phyloP scores from a whole-genome alignment of 2,113 vertebrate species.

The Odobenus rosmarus region DNA sequence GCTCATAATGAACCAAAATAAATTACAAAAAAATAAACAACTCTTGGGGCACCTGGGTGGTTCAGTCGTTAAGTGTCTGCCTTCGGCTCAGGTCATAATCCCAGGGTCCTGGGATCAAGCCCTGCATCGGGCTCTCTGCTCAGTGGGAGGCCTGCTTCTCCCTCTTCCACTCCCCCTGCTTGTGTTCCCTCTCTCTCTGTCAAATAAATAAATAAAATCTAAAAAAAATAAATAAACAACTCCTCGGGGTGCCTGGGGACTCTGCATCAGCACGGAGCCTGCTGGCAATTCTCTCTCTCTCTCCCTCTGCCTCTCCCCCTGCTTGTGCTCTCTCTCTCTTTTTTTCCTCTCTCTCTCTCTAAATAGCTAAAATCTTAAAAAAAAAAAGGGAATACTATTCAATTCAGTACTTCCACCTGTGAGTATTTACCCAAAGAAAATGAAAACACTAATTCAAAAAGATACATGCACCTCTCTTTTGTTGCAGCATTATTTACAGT shows the following conservation, averaged over 20 bases:
- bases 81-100: too few species aligned
- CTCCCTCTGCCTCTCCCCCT: background rate
- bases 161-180: too few species aligned
- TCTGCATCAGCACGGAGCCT: background rate
- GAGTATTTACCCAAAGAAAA: background rate
- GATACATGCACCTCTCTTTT: background rate
- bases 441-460: background rate
- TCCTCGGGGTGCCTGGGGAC: background rate
- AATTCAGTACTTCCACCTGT: background rate
- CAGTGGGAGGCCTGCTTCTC: too few species aligned
- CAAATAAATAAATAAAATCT: too few species aligned
- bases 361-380: background rate
- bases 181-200: too few species aligned
- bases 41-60: too few species aligned
- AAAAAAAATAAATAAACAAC: background rate
- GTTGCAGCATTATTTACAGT: background rate
- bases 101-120: too few species aligned
- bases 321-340: background rate
- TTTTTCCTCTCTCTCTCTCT: background rate
- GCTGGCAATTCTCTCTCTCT: background rate
- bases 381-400: background rate
- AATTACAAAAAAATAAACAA: background rate
- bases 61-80: too few species aligned
- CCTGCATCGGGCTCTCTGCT: too few species aligned
- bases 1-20: conserved; percentile 25